Evolutionary conservation across 35 echinoderm and acorn worm genomes (phyloP), one percentile per base, ranked within the genome.

Genomic region (Holothuria glaberrima): DNA sequence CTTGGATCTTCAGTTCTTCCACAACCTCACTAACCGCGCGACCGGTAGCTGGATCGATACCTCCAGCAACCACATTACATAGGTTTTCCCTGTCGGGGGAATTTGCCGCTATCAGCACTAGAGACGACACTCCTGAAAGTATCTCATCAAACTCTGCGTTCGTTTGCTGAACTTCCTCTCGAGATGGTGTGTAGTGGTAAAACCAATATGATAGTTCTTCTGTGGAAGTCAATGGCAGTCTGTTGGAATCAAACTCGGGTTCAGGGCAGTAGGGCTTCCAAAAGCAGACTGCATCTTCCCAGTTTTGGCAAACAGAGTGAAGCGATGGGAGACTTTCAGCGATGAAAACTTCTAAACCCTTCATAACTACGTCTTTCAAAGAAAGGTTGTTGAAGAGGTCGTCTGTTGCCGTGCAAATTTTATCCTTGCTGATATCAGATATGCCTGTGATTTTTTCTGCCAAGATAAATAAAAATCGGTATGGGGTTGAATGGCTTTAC

Each of bases 201-300:
- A 45, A 48, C 21, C 9, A 9, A 7, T 6, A 78, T 2, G 41
- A 25, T 27, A 18, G 33, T 5, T 30, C 28, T 19, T 16, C 46
- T 48, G 21, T 27, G 19, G 77, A 4, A 4, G 7, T 41, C 36
- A n/a, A n/a, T n/a, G 36, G 2, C 13, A 54, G 0, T 12, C 1
- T 14, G 16, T 54, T 54, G 10, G 44, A 46, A 46, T 4, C 10
- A n/a, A n/a, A n/a, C n/a, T 63, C 57, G 29, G 54, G 80, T 20
- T 14, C 24, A 21, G 80, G 26, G 46, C 80, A 84, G 28, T 84
- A 84, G 31, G 80, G 80, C 33, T 63, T 84, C 80, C 9, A 62
- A 9, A 32, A 6, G n/a, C 80, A 84, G 0, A 61, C 17, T 2
- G 30, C 57, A 62, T 60, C 80, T 36, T 84, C 56, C 25, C 0